These are phyloP conservation scores for Fregata magnificens DNA, from an alignment of 2,113 vertebrate genomes.

Conservation along the genomic window DNA sequence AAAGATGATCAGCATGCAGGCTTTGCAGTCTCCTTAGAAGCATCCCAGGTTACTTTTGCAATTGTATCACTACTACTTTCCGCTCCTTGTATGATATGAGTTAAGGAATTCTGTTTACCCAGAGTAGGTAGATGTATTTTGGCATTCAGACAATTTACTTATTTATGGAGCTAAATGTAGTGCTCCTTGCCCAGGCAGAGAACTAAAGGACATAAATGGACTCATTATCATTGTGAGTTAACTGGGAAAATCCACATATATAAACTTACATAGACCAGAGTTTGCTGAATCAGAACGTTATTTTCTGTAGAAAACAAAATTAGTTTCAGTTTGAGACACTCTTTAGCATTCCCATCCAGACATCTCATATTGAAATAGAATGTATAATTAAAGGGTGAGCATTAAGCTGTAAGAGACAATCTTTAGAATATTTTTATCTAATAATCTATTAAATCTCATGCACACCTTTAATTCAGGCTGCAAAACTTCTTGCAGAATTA, in stretches of 20 bases:
- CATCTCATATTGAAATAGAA: background rate
- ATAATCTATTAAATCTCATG: background rate
- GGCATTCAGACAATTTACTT: slow-evolving; percentile 1
- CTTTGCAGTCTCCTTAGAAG: background rate
- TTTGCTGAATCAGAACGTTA: slow-evolving; percentile 27
- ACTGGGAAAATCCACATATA: slow-evolving; percentile 1
- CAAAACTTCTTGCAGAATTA: background rate
- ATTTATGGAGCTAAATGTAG: background rate
- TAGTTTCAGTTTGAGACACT: background rate
- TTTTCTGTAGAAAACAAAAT: slow-evolving; percentile 20
- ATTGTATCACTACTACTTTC: background rate
- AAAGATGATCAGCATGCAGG: background rate
- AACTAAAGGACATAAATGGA: background rate
- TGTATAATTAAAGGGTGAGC: background rate
- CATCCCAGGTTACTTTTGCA: background rate
- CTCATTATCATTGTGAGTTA: slow-evolving; percentile 1
- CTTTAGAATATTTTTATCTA: background rate
- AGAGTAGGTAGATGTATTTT: background rate
- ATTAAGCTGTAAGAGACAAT: background rate
- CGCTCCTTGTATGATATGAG: background rate
- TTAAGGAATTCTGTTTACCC: slow-evolving; percentile 5
- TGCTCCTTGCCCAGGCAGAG: background rate
- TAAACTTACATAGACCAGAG: background rate
- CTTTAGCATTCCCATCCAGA: background rate
- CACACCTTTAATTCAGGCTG: background rate